A percentile compares a stretch with the other conserved stretches of the same genome.
Evolutionary conservation across 2,113 vertebrate species (phyloP).

Genomic region (Nansenia antarctica): DNA sequence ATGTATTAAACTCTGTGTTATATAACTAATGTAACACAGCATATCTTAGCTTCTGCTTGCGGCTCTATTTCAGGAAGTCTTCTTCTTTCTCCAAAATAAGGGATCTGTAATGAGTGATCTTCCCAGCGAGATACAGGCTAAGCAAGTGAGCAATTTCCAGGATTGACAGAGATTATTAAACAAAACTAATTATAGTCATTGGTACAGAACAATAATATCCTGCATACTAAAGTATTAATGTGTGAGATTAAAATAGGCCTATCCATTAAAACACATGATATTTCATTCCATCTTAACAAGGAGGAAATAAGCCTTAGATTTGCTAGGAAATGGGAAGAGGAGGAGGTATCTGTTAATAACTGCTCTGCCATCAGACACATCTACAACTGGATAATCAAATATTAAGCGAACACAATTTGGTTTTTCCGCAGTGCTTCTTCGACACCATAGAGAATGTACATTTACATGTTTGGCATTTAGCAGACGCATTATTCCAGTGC

Average conservation of each 20-base stretch:
- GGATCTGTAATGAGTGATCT: constrained; percentile 65
- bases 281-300: constrained; percentile 77
- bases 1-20: not conserved
- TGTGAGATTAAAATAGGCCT: constrained; percentile 81
- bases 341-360: constrained; percentile 74
- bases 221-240: constrained; percentile 83
- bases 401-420: constrained; percentile 34
- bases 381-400: constrained; percentile 41
- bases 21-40: not conserved
- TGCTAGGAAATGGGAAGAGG: constrained; percentile 74
- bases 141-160: constrained; percentile 76
- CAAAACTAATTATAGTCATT: constrained; percentile 84
- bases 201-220: constrained; percentile 86
- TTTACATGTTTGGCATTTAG: too few relatives aligned
- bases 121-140: constrained; percentile 61
- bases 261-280: constrained; percentile 81
- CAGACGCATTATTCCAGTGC: too few relatives aligned
- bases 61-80: not conserved
- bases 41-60: not conserved
- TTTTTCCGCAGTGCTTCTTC: too few relatives aligned
- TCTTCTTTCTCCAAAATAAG: constrained; percentile 28
- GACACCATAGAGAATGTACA: too few relatives aligned
- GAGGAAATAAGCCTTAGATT: constrained; percentile 81
- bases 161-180: constrained; percentile 83
- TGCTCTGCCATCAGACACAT: constrained; percentile 64